Base-by-base conservation (phyloP, 2,888 invertebrate genomes). In the Augochlorella aurata region DNA sequence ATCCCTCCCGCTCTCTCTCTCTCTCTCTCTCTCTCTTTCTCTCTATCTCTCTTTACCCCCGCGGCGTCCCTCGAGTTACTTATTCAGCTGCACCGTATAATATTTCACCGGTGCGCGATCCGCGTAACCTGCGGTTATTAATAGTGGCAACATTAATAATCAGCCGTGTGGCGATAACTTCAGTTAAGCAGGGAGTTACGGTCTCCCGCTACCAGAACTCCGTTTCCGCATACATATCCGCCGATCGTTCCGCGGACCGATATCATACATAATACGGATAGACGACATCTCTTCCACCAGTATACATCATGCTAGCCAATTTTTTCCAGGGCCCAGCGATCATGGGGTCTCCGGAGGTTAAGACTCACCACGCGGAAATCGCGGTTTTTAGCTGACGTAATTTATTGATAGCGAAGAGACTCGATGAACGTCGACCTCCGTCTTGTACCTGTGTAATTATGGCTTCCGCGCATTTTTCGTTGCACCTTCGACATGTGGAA, bases 81-180 rank as follows among this genome's bases (percentile, higher is more conserved):
- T 82, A 82, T 82, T 84, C 77, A 78, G 67, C 63, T 38, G 72
- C 52, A 44, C 54, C 74, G 58, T n/a, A 75, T 71, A 77, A 77
- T 85, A 87, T 79, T 75, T 82, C 75, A 83, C 68, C 49, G 65
- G 38, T 10, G 49, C 68, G 29, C 80, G 74, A 74, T 69, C 52
- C 77, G 68, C 80, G 67, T 72, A 67, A 79, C 78, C 44, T 38
- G 61, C 77, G 74, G 76, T 81, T 83, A 87, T 87, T 83, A 81
- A 81, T 80, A 79, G 74, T 52, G 69, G 72, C 76, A 69, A 72
- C 83, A 86, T 86, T 84, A 86, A 86, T 86, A 86, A 86, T 81
- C 77, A 77, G 72, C 61, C n/a, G 21, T 69, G 44, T 24, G 69
- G 77, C 84, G 80, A 86, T 86, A 86, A 86, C 82, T 85, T 84